A percentile compares a stretch with the other conserved stretches of the same genome.
Evolutionary conservation across 2,797 vertebrate genomes (phyloP).

Genomic region (Cynopterus sphinx): DNA sequence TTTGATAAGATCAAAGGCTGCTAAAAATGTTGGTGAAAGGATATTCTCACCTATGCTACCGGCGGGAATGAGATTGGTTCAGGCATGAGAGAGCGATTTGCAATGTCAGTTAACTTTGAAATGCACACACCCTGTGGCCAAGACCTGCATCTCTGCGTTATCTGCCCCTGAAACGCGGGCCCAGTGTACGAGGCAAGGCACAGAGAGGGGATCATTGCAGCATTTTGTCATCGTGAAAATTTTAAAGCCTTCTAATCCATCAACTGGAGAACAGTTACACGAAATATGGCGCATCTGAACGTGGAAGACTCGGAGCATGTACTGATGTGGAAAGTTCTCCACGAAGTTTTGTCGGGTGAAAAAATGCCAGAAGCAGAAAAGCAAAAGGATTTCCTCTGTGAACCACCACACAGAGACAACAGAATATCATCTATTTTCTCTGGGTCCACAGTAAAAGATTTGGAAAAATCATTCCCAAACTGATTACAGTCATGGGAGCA

Average conservation of each 20-base stretch:
- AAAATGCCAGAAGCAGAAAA: neutral
- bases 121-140: neutral
- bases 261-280: neutral
- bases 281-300: neutral
- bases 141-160: neutral
- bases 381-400: neutral
- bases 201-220: neutral
- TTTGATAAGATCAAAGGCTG: neutral
- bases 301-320: no score
- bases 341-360: neutral
- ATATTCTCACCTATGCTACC: neutral
- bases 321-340: neutral
- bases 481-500: neutral
- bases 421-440: neutral
- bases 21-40: neutral
- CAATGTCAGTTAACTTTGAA: neutral
- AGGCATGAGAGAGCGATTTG: neutral
- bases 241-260: neutral
- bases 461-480: neutral
- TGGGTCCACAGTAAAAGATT: neutral
- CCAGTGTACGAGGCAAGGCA: neutral
- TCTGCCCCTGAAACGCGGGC: neutral
- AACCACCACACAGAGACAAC: neutral
- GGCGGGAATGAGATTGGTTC: neutral
- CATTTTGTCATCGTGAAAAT: neutral